These are phyloP conservation scores for Pseudobourletiella spinata DNA, from an alignment of 1,140 invertebrate genomes.

Conservation along the genomic window DNA sequence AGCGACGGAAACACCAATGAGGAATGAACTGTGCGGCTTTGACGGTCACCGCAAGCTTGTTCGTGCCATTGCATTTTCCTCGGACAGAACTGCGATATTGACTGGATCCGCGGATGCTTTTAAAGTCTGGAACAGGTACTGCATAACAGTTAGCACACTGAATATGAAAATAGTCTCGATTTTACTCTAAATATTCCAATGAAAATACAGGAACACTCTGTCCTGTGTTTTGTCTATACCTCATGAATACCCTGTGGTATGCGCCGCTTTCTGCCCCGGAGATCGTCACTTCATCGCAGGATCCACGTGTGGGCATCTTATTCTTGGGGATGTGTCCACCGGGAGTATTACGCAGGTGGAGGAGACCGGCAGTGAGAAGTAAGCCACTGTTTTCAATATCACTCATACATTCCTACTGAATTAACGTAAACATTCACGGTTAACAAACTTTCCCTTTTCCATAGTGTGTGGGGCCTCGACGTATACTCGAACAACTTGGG, in stretches of 20 bases:
- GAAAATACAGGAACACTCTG: conserved; percentile 58
- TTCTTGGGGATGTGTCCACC: conserved; percentile 77
- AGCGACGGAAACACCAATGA: not conserved
- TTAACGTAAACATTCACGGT: too few relatives aligned
- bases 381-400: too few relatives aligned
- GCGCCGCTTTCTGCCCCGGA: conserved; percentile 69
- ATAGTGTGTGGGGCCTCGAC: conserved; percentile 33
- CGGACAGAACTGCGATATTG: conserved; percentile 75
- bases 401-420: too few relatives aligned
- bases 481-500: conserved; percentile 24
- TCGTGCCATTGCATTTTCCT: conserved; percentile 75
- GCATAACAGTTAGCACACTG: conserved; percentile 9
- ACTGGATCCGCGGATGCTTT: conserved; percentile 76
- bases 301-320: conserved; percentile 72
- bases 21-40: conserved; percentile 19
- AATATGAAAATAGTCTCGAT: too few relatives aligned
- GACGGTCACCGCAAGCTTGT: conserved; percentile 84
- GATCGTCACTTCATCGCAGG: conserved; percentile 85
- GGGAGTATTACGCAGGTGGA: conserved; percentile 52
- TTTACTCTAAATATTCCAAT: too few relatives aligned
- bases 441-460: conserved; percentile 11
- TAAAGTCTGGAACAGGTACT: conserved; percentile 89
- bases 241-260: conserved; percentile 54
- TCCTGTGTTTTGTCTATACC: conserved; percentile 68
- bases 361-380: conserved; percentile 35